These are phyloP conservation scores for Amblyjoppa fuscipennis DNA, from an alignment of 2,888 invertebrate species.

Conservation along the genomic window DNA sequence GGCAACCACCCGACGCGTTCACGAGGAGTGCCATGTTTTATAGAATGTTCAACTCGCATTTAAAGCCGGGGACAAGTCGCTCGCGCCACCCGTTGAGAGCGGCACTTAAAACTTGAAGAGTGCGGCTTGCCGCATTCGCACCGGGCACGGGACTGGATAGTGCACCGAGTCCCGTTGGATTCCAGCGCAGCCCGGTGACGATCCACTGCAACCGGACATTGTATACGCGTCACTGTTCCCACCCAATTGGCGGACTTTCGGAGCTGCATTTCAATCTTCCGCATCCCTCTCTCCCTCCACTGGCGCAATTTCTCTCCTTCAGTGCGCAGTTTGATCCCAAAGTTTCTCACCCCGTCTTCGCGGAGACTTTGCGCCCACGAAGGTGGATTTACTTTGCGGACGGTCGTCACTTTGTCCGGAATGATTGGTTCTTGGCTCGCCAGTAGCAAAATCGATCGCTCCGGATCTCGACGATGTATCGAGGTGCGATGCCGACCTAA, in stretches of 20 bases:
- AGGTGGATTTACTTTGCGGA: no score
- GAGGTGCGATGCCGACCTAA: no score
- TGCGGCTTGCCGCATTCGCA: constrained; percentile 56
- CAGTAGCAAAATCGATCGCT: no score
- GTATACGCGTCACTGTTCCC: constrained; percentile 32
- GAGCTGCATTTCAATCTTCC: constrained; percentile 9
- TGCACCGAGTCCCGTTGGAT: background rate
- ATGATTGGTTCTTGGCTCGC: no score
- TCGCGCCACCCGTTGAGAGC: constrained; percentile 47
- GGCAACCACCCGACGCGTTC: constrained; percentile 52
- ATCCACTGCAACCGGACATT: constrained; percentile 25
- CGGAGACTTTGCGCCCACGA: background rate
- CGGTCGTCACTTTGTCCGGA: no score
- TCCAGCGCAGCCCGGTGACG: background rate
- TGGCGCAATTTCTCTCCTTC: background rate
- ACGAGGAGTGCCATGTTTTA: constrained; percentile 78
- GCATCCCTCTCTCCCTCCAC: background rate
- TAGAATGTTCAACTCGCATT: constrained; percentile 79
- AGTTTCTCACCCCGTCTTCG: background rate
- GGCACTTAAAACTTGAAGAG: constrained; percentile 66
- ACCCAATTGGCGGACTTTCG: constrained; percentile 18
- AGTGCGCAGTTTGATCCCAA: background rate
- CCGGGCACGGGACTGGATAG: constrained; percentile 3
- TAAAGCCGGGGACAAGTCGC: constrained; percentile 75
- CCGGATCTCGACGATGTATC: no score